Evolutionary conservation across 2,113 vertebrate species (phyloP).

Genomic region (Pristiophorus japonicus): DNA sequence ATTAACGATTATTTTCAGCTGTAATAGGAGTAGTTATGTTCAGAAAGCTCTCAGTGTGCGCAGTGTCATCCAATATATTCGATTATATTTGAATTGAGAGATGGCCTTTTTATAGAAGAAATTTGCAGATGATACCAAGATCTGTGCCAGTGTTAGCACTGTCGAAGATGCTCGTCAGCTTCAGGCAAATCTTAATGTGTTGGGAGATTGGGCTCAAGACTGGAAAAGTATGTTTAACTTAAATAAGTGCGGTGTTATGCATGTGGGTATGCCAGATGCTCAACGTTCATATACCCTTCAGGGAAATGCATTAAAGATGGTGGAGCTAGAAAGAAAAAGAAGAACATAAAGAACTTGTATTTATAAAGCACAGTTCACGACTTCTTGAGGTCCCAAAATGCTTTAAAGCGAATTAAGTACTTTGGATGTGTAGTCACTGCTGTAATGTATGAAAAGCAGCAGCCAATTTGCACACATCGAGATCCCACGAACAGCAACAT

Average conservation of each 20-base stretch:
- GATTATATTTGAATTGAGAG: not conserved
- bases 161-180: no score
- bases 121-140: no score
- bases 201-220: no score
- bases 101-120: not conserved
- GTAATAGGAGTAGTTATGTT: not conserved
- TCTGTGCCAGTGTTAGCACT: no score
- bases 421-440: not conserved
- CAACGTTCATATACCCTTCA: no score
- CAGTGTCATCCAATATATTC: not conserved
- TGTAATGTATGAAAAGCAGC: not conserved
- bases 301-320: no score
- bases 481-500: not conserved
- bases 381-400: not conserved
- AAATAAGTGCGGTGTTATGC: no score
- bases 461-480: not conserved
- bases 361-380: not conserved
- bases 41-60: not conserved
- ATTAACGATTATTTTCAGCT: not conserved
- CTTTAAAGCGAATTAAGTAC: not conserved
- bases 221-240: no score
- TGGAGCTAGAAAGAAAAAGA: no score
- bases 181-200: no score
- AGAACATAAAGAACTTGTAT: not conserved
- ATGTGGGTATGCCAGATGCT: no score